Conservation (phyloP, 2,888 invertebrate genomes). For the Carabus problematicus region DNA sequence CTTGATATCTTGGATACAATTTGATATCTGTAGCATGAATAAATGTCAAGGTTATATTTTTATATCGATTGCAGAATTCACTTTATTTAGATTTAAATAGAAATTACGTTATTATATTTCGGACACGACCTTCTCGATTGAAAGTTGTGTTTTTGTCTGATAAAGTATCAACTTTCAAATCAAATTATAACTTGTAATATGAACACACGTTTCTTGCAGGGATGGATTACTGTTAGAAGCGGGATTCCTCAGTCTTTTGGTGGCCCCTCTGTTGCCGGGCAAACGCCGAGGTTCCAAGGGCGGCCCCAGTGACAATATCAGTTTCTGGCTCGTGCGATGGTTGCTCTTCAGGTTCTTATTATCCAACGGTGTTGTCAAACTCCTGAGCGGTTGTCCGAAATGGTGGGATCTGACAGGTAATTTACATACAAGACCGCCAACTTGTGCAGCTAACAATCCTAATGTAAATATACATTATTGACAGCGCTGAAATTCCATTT, state of each 20-base stretch:
- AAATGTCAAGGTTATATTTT: too few relatives aligned
- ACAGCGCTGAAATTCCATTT: conserved; percentile 72
- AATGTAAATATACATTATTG: conserved; percentile 48
- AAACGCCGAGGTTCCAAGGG: conserved; percentile 58
- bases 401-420: conserved; percentile 82
- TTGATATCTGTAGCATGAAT: too few relatives aligned
- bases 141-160: too few relatives aligned
- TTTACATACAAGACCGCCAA: conserved; percentile 17
- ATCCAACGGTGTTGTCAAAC: conserved; percentile 74
- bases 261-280: conserved; percentile 69
- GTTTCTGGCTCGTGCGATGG: conserved; percentile 75
- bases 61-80: too few relatives aligned
- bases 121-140: too few relatives aligned
- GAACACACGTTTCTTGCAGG: conserved; percentile 57
- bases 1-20: too few relatives aligned
- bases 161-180: too few relatives aligned
- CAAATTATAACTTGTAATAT: too few relatives aligned
- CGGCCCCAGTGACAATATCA: conserved; percentile 63
- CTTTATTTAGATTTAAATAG: too few relatives aligned
- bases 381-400: conserved; percentile 73
- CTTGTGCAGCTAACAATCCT: too few relatives aligned
- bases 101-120: too few relatives aligned
- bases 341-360: conserved; percentile 75
- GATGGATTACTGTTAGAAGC: conserved; percentile 77
- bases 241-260: conserved; percentile 72